Percentiles rank a stretch among this genome's conserved stretches.
Conservation (phyloP, 2,888 invertebrate species). For the Protophormia terraenovae region DNA sequence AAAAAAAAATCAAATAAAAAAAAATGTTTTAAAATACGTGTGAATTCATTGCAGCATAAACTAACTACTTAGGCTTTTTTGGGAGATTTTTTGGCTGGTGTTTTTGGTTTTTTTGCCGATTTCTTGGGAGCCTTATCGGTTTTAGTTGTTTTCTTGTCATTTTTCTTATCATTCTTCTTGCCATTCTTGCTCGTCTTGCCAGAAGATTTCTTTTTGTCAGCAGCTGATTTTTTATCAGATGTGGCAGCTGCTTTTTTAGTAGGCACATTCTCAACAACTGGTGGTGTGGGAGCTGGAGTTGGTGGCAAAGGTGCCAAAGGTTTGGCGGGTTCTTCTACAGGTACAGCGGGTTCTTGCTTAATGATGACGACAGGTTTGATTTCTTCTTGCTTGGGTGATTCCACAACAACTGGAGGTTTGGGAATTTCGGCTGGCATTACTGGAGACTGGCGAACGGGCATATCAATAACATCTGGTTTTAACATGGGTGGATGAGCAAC, state of each 20-base stretch:
- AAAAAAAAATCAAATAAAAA: too few relatives aligned
- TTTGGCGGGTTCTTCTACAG: background rate
- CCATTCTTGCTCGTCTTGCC: conserved; percentile 27
- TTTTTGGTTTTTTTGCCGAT: conserved; percentile 36
- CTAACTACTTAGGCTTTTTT: conserved; percentile 39
- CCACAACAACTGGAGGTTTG: background rate
- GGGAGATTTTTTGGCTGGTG: conserved; percentile 48
- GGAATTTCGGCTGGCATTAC: background rate
- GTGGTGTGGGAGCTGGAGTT: conserved; percentile 72
- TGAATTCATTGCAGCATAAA: background rate
- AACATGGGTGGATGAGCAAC: conserved; percentile 37
- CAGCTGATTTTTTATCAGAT: conserved; percentile 21
- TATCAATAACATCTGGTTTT: background rate
- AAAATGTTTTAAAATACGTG: conserved; percentile 4
- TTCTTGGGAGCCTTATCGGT: conserved; percentile 69
- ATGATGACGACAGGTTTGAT: background rate
- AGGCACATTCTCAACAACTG: conserved; percentile 51
- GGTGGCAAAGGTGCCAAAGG: conserved; percentile 69
- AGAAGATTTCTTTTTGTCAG: conserved; percentile 58
- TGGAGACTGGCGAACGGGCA: background rate
- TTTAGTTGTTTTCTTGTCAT: conserved; percentile 45
- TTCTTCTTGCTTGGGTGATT: background rate
- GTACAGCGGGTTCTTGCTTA: conserved; percentile 8
- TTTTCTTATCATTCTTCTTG: too few relatives aligned
- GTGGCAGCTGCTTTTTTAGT: background rate